phyloP scores from a whole-genome alignment of 2,797 vertebrate genomes.

The Epinephelus awoara region DNA sequence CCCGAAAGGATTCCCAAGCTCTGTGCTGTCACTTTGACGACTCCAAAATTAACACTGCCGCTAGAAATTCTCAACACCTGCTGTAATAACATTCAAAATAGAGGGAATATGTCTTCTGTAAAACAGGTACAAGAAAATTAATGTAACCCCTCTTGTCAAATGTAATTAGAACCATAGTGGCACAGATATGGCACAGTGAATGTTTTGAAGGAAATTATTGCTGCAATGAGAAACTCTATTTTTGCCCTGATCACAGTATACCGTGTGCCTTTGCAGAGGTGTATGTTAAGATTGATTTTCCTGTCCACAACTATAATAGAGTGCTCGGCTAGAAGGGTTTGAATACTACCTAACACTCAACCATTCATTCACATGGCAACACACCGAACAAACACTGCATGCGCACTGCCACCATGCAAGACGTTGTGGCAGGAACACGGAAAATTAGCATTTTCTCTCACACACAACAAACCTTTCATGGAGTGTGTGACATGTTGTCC shows the following conservation, averaged over 20 bases:
- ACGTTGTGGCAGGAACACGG: slow-evolving; percentile 14
- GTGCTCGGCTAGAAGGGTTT: slow-evolving; percentile 10
- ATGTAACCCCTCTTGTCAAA: slow-evolving; percentile 75
- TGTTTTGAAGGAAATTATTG: slow-evolving; percentile 66
- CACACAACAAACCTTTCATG: slow-evolving; percentile 41
- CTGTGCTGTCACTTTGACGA: slow-evolving; percentile 79
- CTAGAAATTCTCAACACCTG: slow-evolving; percentile 76
- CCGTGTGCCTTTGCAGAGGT: slow-evolving; percentile 22
- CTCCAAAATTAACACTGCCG: slow-evolving; percentile 77
- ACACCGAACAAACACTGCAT: slow-evolving; percentile 1
- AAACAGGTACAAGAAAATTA: slow-evolving; percentile 72
- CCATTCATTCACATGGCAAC: slow-evolving; percentile 5
- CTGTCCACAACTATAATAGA: slow-evolving; percentile 30
- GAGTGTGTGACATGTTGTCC: slow-evolving; percentile 70
- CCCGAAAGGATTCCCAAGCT: slow-evolving; percentile 77
- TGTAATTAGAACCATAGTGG: slow-evolving; percentile 71
- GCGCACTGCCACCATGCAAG: background rate
- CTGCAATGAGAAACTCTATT: slow-evolving; percentile 36
- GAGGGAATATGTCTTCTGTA: slow-evolving; percentile 62
- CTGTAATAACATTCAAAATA: slow-evolving; percentile 77
- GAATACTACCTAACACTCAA: slow-evolving; percentile 16
- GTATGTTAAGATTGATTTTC: slow-evolving; percentile 42
- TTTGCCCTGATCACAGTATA: slow-evolving; percentile 36
- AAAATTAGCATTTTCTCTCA: slow-evolving; percentile 35
- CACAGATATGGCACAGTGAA: slow-evolving; percentile 52